Base-by-base conservation (phyloP, 1,140 invertebrate genomes). In the Theocolax elegans region DNA sequence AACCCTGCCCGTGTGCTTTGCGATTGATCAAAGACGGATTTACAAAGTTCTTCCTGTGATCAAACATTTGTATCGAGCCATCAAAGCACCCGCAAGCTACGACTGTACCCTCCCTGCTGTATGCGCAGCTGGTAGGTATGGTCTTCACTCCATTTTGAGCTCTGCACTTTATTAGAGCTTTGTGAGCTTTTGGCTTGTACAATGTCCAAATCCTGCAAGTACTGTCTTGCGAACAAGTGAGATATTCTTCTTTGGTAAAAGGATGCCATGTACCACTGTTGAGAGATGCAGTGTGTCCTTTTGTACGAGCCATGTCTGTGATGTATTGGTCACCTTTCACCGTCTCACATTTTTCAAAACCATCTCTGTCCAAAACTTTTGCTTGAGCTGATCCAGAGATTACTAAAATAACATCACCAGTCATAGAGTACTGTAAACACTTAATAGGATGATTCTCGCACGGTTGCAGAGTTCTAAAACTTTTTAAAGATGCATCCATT, bases 21-120 rank as follows among this genome's bases (percentile, higher is more conserved):
- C 95, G 87, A 1, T 96, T 85, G 31, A 94, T 82, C 53, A 92
- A 86, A 0, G 91, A 89, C 0, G 95, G 95, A 77, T 95, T 97
- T 0, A 93, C 92, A 75, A 90, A 92, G 76, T 89, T 92, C 79
- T 91, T 92, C 44, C 97, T 89, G 56, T 96, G 92, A 82, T 99
- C 98, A 97, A 97, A 99, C 84, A 99, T 93, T 83, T 99, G 97
- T 75, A 99, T 92, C 0, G 96, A 98, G 1, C 98, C 98, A 85
- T 99, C 98, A 27, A 91, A 89, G 80, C 98, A 99, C 0, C 92
- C 97, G 62, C 94, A 94, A 0, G 94, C 94, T 19, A 99, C 91
- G 0, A 94, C 89, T 64, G 93, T 92, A 0, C 97, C 97, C 83
- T 99, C 97, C 65, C 93, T 86, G 67, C 91, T 95, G 77, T 93